Conservation (phyloP, 64 coral and sea anemone species). For the Porites lutea region DNA sequence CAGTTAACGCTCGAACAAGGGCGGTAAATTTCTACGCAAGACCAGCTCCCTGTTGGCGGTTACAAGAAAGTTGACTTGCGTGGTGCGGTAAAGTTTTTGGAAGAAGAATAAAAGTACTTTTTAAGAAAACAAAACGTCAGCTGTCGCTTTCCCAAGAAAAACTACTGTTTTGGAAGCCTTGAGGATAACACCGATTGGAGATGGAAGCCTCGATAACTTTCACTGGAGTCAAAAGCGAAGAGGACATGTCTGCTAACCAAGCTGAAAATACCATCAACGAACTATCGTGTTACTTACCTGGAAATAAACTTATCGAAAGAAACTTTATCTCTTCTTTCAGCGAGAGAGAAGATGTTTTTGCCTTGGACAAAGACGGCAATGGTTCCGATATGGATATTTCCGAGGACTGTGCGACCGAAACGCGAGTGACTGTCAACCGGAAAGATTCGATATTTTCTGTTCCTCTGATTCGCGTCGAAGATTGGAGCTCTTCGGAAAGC, state of each 20-base stretch:
- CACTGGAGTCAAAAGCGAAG: background rate
- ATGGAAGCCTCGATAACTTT: background rate
- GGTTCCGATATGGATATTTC: conserved; percentile 23
- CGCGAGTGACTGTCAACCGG: background rate
- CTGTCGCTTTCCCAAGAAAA: background rate
- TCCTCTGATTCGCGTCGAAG: conserved; percentile 62
- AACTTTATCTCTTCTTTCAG: background rate
- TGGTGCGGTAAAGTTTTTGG: background rate
- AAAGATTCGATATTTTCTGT: conserved; percentile 52
- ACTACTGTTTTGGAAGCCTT: background rate
- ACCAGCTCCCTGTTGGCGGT: background rate
- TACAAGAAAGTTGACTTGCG: background rate
- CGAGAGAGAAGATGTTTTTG: background rate
- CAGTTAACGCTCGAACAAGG: background rate
- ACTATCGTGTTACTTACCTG: background rate
- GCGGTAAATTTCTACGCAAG: background rate
- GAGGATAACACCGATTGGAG: background rate
- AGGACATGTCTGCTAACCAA: background rate
- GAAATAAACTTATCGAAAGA: background rate
- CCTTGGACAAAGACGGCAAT: background rate
- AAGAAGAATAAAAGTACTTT: background rate
- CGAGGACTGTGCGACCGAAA: conserved; percentile 31
- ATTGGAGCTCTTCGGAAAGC: conserved; percentile 61
- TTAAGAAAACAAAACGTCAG: background rate
- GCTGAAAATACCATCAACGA: background rate